Evolutionary conservation across 1,140 invertebrate species (phyloP), one percentile per base, ranked within the genome.

Genomic region (Anadara kagoshimensis): DNA sequence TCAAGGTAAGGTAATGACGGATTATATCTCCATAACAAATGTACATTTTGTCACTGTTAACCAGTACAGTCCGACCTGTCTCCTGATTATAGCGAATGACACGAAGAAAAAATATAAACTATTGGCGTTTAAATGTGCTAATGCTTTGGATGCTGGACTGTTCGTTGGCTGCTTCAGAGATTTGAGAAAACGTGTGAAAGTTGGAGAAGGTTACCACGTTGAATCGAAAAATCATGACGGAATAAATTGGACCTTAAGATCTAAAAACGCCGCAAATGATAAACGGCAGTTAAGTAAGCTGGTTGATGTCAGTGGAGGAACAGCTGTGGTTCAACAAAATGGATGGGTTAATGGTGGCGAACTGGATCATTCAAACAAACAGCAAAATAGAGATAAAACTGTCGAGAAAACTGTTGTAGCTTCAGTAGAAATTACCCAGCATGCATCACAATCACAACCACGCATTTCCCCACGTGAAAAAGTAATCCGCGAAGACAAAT

Each of bases 201-300:
- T 22, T 22, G 69, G 59, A 7, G 54, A 70, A 10, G 53, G 64
- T 11, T 70, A 69, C 41, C 76, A 82, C 64, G 70, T 82, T 7
- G 78, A 79, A 70, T 45, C 81, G 0, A 72, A 63, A 61, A 62
- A 72, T 43, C 51, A 66, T 16, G 74, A 80, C 4, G 78, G 78
- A 59, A 80, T 76, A 26, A 84, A 84, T 63, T 84, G 82, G 80
- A 84, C 82, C 0, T 65, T 83, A 14, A 70, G 82, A 10, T 73
- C 77, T 8, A 68, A 78, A 47, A 75, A 43, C 41, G 54, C 63
- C 4, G 59, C 66, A 12, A 73, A 76, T 22, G 70, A 77, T 41
- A 77, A 75, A 57, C 54, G 78, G 16, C 78, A 81, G 47, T 49
- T 80, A 16, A 54, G 49, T 20, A 72, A 78, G 5, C 53, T 82